Base-by-base conservation (phyloP, 2,797 vertebrate genomes). In the Pangasius krempfi region DNA sequence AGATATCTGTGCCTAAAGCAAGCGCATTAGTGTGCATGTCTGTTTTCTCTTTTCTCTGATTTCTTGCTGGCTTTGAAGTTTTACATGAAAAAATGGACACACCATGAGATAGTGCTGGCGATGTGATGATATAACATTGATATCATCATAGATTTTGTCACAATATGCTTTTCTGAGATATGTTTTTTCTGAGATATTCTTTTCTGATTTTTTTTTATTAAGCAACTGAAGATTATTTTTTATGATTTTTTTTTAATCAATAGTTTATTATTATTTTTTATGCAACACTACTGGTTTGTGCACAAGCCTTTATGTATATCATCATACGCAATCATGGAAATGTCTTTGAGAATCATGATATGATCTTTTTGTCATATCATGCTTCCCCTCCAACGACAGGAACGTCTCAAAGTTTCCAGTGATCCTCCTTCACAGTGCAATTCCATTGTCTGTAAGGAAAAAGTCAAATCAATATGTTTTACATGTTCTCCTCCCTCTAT, bases 381-480 rank as follows among this genome's bases (percentile, higher is more conserved):
- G 33, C 33, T 40, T 33, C 78, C 54, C 4, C 20, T 33, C 1
- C 78, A 22, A 56, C 9, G 4, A 14, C 58, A 44, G 60, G 13
- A 47, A 4, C 13, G 18, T 25, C 8, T 81, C 20, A 14, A 25
- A 58, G 54, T 22, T 30, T 64, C 37, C 68, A 18, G 25, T 8
- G 0, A 25, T 86, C 5, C 37, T 58, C 72, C 16, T 64, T 30
- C 44, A 5, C 47, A 27, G 56, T 37, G 68, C 9, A 18, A 47
- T 78, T 72, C 54, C 87, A 58, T 79, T 64, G 13, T 86, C 73
- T 83, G 37, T 88, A 37, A 70, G 62, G n/a, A 89, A 83, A 86
- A 62, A 84, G 89, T 88, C 12, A 30, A 88, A 92, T 92, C 91
- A 90, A 91, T 91, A 90, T 66, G 50, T 40, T 89, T 58, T 76